Conservation (phyloP, 2,888 invertebrate species). For the Eupithecia exiguata region DNA sequence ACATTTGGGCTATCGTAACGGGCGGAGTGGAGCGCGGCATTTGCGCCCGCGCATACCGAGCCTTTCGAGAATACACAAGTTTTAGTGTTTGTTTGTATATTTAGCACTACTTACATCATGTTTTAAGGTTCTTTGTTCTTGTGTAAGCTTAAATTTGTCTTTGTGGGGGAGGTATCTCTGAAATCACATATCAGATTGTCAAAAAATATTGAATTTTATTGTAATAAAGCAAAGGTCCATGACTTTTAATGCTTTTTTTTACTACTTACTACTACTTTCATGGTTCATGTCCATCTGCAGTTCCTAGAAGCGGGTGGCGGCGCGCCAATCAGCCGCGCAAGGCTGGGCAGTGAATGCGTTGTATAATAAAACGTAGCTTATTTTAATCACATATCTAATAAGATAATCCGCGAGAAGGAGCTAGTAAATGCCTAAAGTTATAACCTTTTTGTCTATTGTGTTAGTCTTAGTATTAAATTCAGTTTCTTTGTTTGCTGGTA, state of each 20-base stretch:
- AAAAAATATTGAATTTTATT: neutral
- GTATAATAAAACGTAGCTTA: too few relatives aligned
- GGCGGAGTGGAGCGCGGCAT: conserved; percentile 75
- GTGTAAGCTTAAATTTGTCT: neutral
- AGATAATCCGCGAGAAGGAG: neutral
- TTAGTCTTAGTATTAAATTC: neutral
- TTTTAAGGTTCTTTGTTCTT: neutral
- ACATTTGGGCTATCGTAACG: conserved; percentile 77
- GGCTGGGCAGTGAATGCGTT: neutral
- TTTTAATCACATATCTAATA: neutral
- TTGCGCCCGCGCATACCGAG: conserved; percentile 70
- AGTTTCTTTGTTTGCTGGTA: neutral
- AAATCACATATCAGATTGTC: neutral
- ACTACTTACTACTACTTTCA: neutral
- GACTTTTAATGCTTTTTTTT: neutral
- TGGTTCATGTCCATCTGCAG: neutral
- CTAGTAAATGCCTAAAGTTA: neutral
- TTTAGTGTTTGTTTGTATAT: conserved; percentile 16
- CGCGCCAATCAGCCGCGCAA: neutral
- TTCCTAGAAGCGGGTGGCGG: neutral
- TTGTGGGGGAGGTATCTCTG: neutral
- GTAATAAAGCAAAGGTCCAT: neutral
- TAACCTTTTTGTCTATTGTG: neutral
- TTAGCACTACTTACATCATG: neutral
- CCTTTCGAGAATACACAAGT: conserved; percentile 51